Conservation (phyloP, 2,797 vertebrate genomes). For the Cyprinella venusta region DNA sequence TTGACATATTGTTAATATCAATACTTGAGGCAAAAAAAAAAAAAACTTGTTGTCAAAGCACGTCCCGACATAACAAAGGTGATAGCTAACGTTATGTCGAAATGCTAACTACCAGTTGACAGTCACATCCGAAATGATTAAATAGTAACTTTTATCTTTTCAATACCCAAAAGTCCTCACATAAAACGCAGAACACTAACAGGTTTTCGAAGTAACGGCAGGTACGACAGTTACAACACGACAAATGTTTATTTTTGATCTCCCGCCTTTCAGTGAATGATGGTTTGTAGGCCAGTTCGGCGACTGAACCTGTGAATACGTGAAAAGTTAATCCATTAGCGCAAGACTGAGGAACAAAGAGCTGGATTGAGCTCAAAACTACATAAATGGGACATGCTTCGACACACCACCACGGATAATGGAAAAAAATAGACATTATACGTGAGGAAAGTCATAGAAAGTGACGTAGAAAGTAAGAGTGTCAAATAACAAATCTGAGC, state of each 20-base stretch:
- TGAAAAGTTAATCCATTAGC: neutral
- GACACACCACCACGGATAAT: neutral
- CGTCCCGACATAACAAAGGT: neutral
- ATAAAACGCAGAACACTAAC: neutral
- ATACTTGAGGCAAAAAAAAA: neutral
- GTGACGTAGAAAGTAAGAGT: too few species aligned
- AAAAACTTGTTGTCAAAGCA: neutral
- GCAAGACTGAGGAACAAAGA: neutral
- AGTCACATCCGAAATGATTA: neutral
- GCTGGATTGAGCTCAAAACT: too few species aligned
- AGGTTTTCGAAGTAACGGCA: neutral
- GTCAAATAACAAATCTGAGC: constrained; percentile 23
- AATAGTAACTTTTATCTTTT: neutral
- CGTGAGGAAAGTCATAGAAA: neutral
- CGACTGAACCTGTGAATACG: neutral
- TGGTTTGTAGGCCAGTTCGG: constrained; percentile 35
- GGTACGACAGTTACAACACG: neutral
- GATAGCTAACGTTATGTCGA: neutral
- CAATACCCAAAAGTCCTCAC: fast-evolving
- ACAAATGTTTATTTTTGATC: constrained; percentile 65
- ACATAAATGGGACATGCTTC: neutral
- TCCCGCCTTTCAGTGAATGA: constrained; percentile 77
- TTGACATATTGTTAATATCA: neutral
- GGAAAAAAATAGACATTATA: neutral
- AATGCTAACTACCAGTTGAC: neutral